These are phyloP conservation scores for Anniella stebbinsi DNA, from an alignment of 2,797 vertebrate genomes.

Conservation along the genomic window DNA sequence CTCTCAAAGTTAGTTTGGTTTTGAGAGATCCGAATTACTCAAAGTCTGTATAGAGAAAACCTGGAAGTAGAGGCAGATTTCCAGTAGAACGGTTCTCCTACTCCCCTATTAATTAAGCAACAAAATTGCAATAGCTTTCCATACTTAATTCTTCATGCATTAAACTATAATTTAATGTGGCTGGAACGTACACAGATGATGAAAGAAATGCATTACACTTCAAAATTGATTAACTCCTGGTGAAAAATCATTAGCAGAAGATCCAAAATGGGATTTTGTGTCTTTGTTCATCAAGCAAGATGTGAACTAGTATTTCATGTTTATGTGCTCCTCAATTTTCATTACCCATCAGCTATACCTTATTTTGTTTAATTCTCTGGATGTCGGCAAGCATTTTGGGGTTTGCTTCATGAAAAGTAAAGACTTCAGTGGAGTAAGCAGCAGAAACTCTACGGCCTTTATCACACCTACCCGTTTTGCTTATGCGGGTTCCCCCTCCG, in stretches of 20 bases:
- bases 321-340: slow-evolving; percentile 44
- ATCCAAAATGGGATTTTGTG: slow-evolving; percentile 43
- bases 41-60: not conserved
- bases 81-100: not conserved
- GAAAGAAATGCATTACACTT: not conserved
- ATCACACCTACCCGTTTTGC: too few relatives aligned
- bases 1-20: not conserved
- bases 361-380: slow-evolving; percentile 24
- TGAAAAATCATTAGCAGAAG: not conserved
- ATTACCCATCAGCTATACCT: slow-evolving; percentile 23
- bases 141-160: not conserved
- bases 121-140: not conserved
- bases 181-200: not conserved
- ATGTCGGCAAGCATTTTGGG: slow-evolving; percentile 27
- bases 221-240: slow-evolving; percentile 32
- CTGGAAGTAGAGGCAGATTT: not conserved
- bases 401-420: not conserved
- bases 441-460: not conserved
- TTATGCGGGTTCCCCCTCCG: too few relatives aligned
- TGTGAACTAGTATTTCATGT: slow-evolving; percentile 22
- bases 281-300: not conserved
- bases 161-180: not conserved
- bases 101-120: not conserved
- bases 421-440: not conserved
- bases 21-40: not conserved